Base-by-base conservation (phyloP, 2,888 invertebrate species). In the Venustoraphidia nigricollis region DNA sequence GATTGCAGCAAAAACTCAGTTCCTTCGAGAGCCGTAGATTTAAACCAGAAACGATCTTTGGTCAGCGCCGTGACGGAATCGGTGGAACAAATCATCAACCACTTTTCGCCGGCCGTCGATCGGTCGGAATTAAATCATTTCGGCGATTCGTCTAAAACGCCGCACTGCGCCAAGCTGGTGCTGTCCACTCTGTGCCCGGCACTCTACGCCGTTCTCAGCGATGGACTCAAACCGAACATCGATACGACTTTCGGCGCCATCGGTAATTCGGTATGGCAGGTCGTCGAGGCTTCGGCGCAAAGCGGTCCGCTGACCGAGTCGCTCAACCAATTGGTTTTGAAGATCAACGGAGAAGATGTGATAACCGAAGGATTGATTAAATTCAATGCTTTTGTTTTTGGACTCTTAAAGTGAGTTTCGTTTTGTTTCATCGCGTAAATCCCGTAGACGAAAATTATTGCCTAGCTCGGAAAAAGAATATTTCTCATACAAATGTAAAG, bases 311-410 rank as follows among this genome's bases (percentile, higher is more conserved):
- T 89, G 52, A 87, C 89, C 8, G 81, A 87, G 64, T 83, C 87
- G 4, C 70, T 91, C 11, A 83, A 88, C 60, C 89, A 90, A 60
- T 70, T 91, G 55, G 88, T 90, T 17, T 72, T 86, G 62, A 78
- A 83, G 59, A 81, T 91, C 57, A 89, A 89, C 64, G 79, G 81
- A 52, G 87, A 88, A 65, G 83, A 87, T 60, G 81, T 82, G 42
- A 79, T 90, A 34, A 81, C 83, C 10, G 89, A 90, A 66, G 87
- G 86, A 55, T 75, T 86, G 59, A 79, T 89, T 57, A 90, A 88
- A 64, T 91, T 91, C 63, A 88, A 90, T 63, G 89, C 90, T 46
- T 91, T 91, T 63, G 79, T 90, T 53, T 79, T 90, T 62, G 91
- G 90, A 41, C 71, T 92, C 51, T 72, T 91, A 47, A 91, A 91